Conservation (phyloP, 2,113 vertebrate genomes). For the Galemys pyrenaicus region DNA sequence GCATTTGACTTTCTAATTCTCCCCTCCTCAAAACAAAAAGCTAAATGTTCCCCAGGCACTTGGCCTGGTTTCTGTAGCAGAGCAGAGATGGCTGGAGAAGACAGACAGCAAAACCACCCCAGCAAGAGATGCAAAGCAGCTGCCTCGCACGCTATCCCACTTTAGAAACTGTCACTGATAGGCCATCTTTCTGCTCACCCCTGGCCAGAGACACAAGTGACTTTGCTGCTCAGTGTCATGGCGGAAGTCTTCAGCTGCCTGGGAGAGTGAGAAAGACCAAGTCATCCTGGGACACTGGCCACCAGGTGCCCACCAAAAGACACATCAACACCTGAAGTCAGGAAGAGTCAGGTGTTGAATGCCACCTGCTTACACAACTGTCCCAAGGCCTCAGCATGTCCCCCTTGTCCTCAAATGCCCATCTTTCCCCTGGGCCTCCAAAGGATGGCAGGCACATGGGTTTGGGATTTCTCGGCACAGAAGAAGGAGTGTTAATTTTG, state of each 20-base stretch:
- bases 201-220: background rate
- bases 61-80: conserved; percentile 64
- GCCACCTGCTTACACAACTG: background rate
- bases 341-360: background rate
- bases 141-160: background rate
- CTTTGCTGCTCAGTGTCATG: background rate
- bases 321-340: accelerated
- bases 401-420: conserved; percentile 10
- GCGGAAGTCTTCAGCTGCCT: background rate
- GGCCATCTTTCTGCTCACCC: background rate
- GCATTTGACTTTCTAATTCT: conserved; percentile 78
- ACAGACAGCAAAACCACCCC: conserved; percentile 23
- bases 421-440: background rate
- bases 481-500: background rate
- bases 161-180: background rate
- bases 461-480: background rate
- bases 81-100: conserved; percentile 25
- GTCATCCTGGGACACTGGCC: background rate
- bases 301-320: background rate
- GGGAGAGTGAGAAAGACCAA: background rate
- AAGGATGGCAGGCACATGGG: background rate
- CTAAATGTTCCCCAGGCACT: conserved; percentile 66
- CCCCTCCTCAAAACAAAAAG: conserved; percentile 67
- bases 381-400: background rate
- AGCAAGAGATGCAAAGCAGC: background rate